Percentiles rank a stretch among this genome's conserved stretches.
Conservation (phyloP, 2,888 invertebrate genomes). For the Halocaridina rubra region DNA sequence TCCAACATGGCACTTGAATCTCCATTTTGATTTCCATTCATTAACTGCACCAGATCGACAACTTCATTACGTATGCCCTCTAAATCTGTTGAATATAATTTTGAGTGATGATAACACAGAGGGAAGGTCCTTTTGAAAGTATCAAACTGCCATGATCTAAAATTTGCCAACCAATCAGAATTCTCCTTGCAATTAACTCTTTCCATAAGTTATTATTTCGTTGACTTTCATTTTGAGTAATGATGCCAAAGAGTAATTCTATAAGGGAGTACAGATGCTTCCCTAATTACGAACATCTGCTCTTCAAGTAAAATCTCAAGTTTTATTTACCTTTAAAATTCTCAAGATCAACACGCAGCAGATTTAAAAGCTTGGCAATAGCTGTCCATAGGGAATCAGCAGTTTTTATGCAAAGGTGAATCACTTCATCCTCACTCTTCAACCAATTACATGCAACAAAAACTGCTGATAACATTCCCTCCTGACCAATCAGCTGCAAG, state of each 20-base stretch:
- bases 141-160: not conserved
- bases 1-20: conserved; percentile 12
- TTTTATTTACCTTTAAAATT: too few relatives aligned
- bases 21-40: not conserved
- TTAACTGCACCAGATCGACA: conserved; percentile 17
- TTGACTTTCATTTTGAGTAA: too few relatives aligned
- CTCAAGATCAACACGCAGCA: conserved; percentile 79
- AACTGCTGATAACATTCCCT: conserved; percentile 75
- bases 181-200: too few relatives aligned
- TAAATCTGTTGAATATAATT: too few relatives aligned
- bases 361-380: conserved; percentile 83
- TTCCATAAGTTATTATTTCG: too few relatives aligned
- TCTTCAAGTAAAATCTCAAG: too few relatives aligned
- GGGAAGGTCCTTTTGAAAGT: not conserved
- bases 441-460: conserved; percentile 89
- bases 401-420: conserved; percentile 82
- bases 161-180: not conserved
- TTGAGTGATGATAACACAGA: too few relatives aligned
- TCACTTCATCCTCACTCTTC: conserved; percentile 80
- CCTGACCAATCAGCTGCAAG: conserved; percentile 46
- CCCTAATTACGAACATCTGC: too few relatives aligned
- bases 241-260: too few relatives aligned
- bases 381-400: conserved; percentile 84
- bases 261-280: too few relatives aligned
- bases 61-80: conserved; percentile 31